Base-by-base conservation (phyloP, 2,888 invertebrate genomes). In the Ganaspis brasiliensis region DNA sequence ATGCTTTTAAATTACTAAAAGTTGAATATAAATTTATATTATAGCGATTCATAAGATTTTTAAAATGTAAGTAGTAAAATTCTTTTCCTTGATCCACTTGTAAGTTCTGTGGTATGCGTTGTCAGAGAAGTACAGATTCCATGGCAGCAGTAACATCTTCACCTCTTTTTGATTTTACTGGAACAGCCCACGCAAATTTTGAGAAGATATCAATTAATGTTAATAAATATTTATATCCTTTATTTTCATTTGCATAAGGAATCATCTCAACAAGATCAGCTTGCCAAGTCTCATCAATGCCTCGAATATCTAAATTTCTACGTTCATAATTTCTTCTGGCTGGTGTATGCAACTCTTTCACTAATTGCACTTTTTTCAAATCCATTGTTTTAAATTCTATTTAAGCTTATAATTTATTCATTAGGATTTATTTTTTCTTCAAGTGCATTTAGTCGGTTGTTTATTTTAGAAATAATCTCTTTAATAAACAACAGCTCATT, bases 171-270 rank as follows among this genome's bases (percentile, higher is more conserved):
- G 37, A 70, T 26, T 78, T 82, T 1, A 78, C 10, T 6, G 78
- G 79, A 12, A 80, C 70, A 57, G 80, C 75, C 76, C 78, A 92
- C 5, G 89, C 86, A 84, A 82, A 92, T 84, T 92, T 92, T 3
- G 90, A 90, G 83, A 91, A 80, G 14, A 74, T 67, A 73, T 79
- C 78, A 71, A 91, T 92, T 10, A 90, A 84, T 10, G 87, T 86
- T 74, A 92, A 80, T 52, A 91, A 79, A 75, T 87, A 91, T 75
- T 86, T 86, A 76, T 81, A 86, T 3, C 85, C 86, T 16, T 85
- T 88, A 52, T 81, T 79, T 24, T 73, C 45, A 21, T 19, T 56
- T 10, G 73, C 19, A 52, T 79, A 77, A 31, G 76, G 61, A 56
- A 63, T 26, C 79, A 82, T 79, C 70, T 80, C 79, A 24, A 80